Evolutionary conservation across 2,113 vertebrate genomes (phyloP).

Genomic region (Puffinus mauretanicus): DNA sequence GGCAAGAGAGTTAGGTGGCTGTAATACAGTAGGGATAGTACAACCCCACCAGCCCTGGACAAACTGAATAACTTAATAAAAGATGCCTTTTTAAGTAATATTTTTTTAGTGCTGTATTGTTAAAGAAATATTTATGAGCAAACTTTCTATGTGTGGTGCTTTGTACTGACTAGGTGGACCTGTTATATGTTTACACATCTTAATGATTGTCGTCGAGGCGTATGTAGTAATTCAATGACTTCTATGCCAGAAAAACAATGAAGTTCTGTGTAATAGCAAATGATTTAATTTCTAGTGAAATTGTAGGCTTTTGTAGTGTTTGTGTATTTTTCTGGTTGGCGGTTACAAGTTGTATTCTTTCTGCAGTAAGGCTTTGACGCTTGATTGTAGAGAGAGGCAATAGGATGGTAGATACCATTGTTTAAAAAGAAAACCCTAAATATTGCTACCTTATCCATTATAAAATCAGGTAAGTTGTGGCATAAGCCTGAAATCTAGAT

Average conservation of each 20-base stretch:
- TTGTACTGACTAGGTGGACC: conserved; percentile 60
- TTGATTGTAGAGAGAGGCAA: conserved; percentile 47
- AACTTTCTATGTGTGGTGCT: conserved; percentile 72
- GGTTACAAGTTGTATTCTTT: background rate
- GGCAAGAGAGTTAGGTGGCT: conserved; percentile 47
- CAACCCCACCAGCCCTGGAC: conserved; percentile 65
- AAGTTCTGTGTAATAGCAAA: conserved; percentile 43
- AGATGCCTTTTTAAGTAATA: conserved; percentile 73
- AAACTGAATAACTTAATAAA: conserved; percentile 63
- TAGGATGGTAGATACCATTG: conserved; percentile 54
- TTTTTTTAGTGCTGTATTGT: conserved; percentile 73
- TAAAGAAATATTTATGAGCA: conserved; percentile 68
- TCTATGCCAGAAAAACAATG: conserved; percentile 24
- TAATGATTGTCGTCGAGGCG: conserved; percentile 16
- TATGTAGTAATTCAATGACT: conserved; percentile 27
- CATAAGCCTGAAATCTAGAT: background rate
- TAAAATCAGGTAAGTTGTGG: background rate
- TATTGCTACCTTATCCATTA: conserved; percentile 47
- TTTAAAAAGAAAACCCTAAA: conserved; percentile 63
- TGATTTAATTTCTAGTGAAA: conserved; percentile 44
- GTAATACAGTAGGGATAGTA: conserved; percentile 49
- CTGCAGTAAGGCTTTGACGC: conserved; percentile 45
- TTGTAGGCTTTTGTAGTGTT: conserved; percentile 37
- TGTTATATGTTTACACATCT: conserved; percentile 57
- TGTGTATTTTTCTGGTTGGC: conserved; percentile 59